Conservation (phyloP, 2,113 vertebrate genomes). For the Balaeniceps rex region DNA sequence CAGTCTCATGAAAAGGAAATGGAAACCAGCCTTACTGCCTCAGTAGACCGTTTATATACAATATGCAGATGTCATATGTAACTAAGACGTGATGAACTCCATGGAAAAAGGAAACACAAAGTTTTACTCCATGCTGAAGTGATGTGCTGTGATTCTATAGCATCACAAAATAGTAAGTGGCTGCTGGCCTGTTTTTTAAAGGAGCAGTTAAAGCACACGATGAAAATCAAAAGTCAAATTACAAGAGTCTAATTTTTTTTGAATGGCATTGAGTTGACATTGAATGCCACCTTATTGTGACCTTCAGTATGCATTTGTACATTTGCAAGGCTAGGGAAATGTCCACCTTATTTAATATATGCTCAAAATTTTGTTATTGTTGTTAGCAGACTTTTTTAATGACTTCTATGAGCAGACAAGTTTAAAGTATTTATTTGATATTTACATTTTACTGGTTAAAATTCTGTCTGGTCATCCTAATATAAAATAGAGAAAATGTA, state of each 20-base stretch:
- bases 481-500: not conserved
- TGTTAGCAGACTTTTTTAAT: not conserved
- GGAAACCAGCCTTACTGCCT: not conserved
- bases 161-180: not conserved
- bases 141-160: not conserved
- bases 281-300: not conserved
- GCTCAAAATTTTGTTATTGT: not conserved
- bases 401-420: accelerated
- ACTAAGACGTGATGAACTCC: not conserved
- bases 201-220: not conserved
- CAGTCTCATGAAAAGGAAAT: not conserved
- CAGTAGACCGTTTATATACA: not conserved
- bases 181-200: not conserved
- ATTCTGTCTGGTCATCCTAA: not conserved
- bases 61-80: not conserved
- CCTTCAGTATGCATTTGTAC: not conserved
- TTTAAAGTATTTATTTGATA: not conserved
- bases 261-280: not conserved
- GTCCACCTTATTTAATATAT: not conserved
- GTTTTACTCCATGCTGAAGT: not conserved
- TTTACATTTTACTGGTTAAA: not conserved
- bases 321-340: not conserved
- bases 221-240: not conserved
- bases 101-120: not conserved
- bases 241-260: not conserved